Percentiles rank a stretch among this genome's conserved stretches.
Conservation (phyloP, 2,888 invertebrate species). For the Andrena haemorrhoa region DNA sequence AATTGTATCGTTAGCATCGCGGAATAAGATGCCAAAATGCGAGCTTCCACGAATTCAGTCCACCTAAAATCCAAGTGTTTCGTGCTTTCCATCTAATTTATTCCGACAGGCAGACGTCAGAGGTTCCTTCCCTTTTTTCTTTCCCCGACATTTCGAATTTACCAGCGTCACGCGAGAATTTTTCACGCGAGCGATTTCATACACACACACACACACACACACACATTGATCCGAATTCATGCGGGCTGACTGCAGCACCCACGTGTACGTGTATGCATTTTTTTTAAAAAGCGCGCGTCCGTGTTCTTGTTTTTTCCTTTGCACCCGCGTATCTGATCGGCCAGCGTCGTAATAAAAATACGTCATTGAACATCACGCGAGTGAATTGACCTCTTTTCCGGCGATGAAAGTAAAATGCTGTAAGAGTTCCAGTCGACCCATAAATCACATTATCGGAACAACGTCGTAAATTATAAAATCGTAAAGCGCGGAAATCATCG, state of each 20-base stretch:
- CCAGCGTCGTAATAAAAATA: constrained; percentile 11
- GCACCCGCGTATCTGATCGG: constrained; percentile 11
- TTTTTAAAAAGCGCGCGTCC: neutral
- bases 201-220: neutral
- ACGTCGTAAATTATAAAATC: constrained; percentile 12
- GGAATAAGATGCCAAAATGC: neutral
- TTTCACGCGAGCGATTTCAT: constrained; percentile 24
- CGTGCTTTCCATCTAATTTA: constrained; percentile 38
- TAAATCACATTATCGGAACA: constrained; percentile 17
- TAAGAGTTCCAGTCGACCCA: constrained; percentile 5
- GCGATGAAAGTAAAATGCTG: constrained; percentile 19
- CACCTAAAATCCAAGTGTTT: neutral
- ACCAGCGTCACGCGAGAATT: constrained; percentile 34
- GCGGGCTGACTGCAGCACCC: neutral
- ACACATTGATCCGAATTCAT: constrained; percentile 20
- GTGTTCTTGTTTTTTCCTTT: neutral
- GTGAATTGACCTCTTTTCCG: constrained; percentile 14
- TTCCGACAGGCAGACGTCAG: constrained; percentile 1
- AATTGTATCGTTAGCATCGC: neutral
- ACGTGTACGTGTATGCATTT: neutral
- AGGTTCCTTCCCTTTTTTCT: neutral
- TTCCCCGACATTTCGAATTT: constrained; percentile 19
- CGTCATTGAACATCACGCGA: constrained; percentile 16
- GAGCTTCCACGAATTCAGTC: neutral
- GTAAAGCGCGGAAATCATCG: constrained; percentile 15